Conservation (phyloP, 2,797 vertebrate species). For the Thamnophis elegans region DNA sequence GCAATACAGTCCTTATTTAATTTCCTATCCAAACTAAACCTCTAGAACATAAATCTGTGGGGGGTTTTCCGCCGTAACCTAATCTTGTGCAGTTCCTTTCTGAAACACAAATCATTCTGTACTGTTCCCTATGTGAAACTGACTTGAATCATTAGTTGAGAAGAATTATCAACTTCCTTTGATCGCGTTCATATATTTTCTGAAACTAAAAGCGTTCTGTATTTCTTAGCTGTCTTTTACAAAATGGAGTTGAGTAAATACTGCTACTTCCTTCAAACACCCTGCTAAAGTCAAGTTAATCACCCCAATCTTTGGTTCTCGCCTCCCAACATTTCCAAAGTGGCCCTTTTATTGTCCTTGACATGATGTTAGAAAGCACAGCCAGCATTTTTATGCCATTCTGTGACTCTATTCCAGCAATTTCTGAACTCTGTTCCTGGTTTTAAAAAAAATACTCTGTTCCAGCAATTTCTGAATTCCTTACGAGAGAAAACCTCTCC, state of each 20-base stretch:
- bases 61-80: background rate
- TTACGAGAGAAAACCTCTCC: background rate
- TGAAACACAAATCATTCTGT: background rate
- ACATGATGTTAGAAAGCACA: background rate
- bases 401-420: background rate
- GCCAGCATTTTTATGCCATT: background rate
- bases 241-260: background rate
- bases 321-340: background rate
- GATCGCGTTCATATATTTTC: background rate
- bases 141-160: background rate
- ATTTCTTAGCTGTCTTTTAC: background rate
- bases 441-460: background rate
- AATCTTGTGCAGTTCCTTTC: background rate
- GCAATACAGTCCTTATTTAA: background rate
- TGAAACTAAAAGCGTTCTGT: background rate
- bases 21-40: background rate
- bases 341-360: background rate
- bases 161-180: background rate
- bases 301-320: background rate
- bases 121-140: background rate
- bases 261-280: background rate
- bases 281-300: background rate
- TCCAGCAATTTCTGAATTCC: background rate
- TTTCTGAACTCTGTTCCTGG: too few species aligned
- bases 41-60: background rate